phyloP scores from a whole-genome alignment of 2,888 invertebrate genomes.

The Thumatha senex region DNA sequence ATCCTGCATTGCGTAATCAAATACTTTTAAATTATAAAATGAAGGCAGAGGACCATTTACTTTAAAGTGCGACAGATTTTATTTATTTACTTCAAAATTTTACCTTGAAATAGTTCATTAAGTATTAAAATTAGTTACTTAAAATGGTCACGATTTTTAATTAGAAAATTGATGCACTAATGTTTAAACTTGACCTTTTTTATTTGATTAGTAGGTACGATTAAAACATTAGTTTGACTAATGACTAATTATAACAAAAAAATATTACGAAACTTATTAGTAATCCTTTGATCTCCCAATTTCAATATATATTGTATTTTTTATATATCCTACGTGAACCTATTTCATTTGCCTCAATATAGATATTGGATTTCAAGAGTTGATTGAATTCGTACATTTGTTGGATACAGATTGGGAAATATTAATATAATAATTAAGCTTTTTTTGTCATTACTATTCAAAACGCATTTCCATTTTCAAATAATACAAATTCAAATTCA shows the following conservation, averaged over 20 bases:
- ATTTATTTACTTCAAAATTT: too few species aligned
- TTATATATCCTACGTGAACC: conserved; percentile 8
- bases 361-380: neutral
- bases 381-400: neutral
- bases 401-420: too few species aligned
- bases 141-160: neutral
- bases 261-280: neutral
- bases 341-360: conserved; percentile 3
- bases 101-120: neutral
- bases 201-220: neutral
- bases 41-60: too few species aligned
- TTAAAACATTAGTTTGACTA: too few species aligned
- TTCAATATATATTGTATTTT: conserved; percentile 3
- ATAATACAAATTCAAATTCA: too few species aligned
- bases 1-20: too few species aligned
- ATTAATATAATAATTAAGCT: too few species aligned
- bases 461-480: too few species aligned
- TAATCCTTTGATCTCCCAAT: conserved; percentile 5
- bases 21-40: too few species aligned
- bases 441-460: neutral
- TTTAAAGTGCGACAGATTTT: too few species aligned
- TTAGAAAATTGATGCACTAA: neutral
- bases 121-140: conserved; percentile 3
- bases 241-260: neutral
- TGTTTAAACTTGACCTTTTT: neutral